Base-by-base conservation (phyloP, 2,888 invertebrate genomes). In the Polydrusus tereticollis region DNA sequence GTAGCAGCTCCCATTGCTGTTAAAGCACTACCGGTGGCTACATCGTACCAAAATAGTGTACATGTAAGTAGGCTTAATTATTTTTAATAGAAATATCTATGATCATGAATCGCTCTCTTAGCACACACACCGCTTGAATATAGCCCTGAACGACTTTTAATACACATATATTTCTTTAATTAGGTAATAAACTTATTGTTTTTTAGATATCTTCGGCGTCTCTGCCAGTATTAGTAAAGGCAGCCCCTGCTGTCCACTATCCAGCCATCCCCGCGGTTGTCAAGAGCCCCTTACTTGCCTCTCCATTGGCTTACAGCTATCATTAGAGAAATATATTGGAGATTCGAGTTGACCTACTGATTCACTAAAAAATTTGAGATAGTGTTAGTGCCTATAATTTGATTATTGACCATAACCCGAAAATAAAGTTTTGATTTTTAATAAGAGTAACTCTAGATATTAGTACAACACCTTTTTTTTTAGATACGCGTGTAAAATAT, bases 11-110 rank as follows among this genome's bases (percentile, higher is more conserved):
- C 70, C 21, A 16, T 73, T 7, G 58, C 67, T 23, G 57, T 73
- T 14, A 72, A 75, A 33, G 57, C 75, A 10, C 50, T 75, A 18
- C 75, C 75, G 5, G 63, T 75, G 7, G 73, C 75, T n/a, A 75
- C 71, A 7, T 75, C 75, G 18, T 75, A 73, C 45, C 68, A 73
- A 69, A 73, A 75, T 14, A 68, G 50, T 2, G 66, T 65, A 10
- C 52, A 71, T 33, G 75, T 75, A 73, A 72, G 64, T 36, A 14
- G 5, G 10, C 45, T 43, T 18, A n/a, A n/a, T n/a, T n/a, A n/a
- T 55, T 14, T 12, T 14, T 14, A 41, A 36, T 8, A 18, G 29
- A 6, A 18, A 33, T 64, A 33, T 8, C 12, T 6, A 47, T 33
- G 33, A 64, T 8, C n/a, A 6, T 4, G n/a, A 12, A 3, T 23